Evolutionary conservation across 2,797 vertebrate species (phyloP), one percentile per base, ranked within the genome.

Genomic region (Aythya fuligula): DNA sequence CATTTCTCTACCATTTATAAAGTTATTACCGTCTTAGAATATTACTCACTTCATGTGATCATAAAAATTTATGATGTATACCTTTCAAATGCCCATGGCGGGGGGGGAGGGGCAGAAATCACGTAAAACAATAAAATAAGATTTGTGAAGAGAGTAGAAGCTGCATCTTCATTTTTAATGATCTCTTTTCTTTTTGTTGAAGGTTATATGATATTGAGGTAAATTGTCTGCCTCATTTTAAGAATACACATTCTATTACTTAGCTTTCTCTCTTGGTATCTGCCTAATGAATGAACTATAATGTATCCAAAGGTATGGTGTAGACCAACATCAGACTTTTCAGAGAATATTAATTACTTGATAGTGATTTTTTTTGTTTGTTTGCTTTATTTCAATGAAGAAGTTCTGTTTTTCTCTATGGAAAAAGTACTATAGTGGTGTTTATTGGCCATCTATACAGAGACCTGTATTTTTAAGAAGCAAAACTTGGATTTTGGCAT

Each of bases 11-110:
- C 45, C 88, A 89, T 74, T 93, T 94, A 53, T 93, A 49, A 96
- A 92, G 73, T 95, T 94, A 95, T 89, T 96, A 77, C 71, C 45
- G 79, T 90, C 87, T 93, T 95, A 64, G 67, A 90, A 85, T 96
- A 83, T 91, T 97, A 90, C 22, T 76, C 53, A 82, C 38, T 94
- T 85, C 73, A 73, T 89, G 80, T 96, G 89, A 96, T 93, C 82
- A 87, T 97, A 95, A 97, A 97, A 97, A 90, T 92, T 97, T 96
- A 95, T 93, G 76, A 84, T 95, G 87, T 93, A 84, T 94, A 91
- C 22, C 62, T 57, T 97, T 92, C 72, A 91, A 74, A 94, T 94
- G 36, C 41, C 69, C 88, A 47, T 95, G 36, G 36, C 36, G 36
- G n/a, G 87, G 69, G 86, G 22, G 22, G 39, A 13, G 47, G 49